Percentiles rank a stretch among this genome's conserved stretches.
These are phyloP conservation scores for Macrophya annulata DNA, from an alignment of 2,888 invertebrate genomes.

Conservation along the genomic window DNA sequence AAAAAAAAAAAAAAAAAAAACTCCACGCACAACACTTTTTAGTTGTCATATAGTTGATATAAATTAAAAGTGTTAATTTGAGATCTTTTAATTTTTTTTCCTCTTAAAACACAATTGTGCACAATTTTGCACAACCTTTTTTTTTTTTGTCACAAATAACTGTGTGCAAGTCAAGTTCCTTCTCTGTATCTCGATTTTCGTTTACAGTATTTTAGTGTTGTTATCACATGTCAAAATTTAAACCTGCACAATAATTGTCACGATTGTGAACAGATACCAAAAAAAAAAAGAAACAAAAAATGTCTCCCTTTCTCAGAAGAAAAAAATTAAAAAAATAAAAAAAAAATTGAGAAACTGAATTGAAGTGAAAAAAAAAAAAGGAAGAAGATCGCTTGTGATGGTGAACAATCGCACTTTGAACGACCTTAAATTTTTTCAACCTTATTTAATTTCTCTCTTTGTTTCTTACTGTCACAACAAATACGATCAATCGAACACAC, in stretches of 20 bases:
- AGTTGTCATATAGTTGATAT: not conserved
- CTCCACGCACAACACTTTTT: constrained; percentile 13
- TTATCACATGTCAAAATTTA: not conserved
- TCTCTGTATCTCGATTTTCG: not conserved
- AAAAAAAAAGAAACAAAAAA: not conserved
- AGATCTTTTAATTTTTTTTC: not conserved
- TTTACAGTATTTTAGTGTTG: not conserved
- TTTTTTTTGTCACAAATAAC: too few relatives aligned
- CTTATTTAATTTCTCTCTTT: too few relatives aligned
- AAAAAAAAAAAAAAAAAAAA: too few relatives aligned
- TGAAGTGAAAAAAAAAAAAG: too few relatives aligned
- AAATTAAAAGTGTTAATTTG: not conserved
- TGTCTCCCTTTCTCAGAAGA: too few relatives aligned
- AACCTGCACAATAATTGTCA: not conserved
- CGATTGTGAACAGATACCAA: not conserved
- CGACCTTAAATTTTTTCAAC: not conserved
- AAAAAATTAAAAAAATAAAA: too few relatives aligned
- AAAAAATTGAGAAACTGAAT: too few relatives aligned
- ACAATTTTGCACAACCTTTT: too few relatives aligned
- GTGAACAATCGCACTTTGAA: not conserved
- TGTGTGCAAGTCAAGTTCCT: not conserved
- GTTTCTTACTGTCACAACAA: not conserved
- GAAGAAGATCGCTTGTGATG: too few relatives aligned
- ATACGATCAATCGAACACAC: not conserved
- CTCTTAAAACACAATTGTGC: not conserved